phyloP scores from a whole-genome alignment of 2,113 vertebrate genomes.

The Cyphomyrus plagiostoma region DNA sequence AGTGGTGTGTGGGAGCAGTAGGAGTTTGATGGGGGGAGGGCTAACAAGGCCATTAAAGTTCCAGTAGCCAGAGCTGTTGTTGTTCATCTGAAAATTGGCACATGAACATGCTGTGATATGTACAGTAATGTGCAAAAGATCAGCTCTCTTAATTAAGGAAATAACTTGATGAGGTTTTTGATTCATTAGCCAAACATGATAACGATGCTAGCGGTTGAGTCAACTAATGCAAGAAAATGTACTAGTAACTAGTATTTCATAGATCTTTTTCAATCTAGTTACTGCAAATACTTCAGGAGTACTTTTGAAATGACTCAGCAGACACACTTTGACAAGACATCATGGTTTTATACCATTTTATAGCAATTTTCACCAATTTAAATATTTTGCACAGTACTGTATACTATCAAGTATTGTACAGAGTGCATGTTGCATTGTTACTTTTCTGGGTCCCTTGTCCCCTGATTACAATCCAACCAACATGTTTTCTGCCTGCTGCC shows the following conservation, averaged over 20 bases:
- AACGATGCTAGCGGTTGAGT: background rate
- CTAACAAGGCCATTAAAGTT: background rate
- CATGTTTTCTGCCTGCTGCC: conserved; percentile 64
- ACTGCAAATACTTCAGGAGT: background rate
- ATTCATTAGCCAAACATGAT: background rate
- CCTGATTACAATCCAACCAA: conserved; percentile 51
- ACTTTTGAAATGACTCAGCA: background rate
- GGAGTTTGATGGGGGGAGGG: background rate
- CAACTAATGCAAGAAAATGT: background rate
- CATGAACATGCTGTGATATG: background rate
- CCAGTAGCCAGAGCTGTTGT: background rate
- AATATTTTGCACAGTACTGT: background rate
- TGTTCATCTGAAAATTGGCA: background rate
- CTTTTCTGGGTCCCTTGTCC: conserved; percentile 41
- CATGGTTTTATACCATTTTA: background rate
- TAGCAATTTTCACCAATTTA: background rate
- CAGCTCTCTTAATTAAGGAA: background rate
- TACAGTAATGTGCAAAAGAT: background rate
- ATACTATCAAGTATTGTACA: background rate
- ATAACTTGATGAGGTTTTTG: background rate
- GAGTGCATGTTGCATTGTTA: background rate
- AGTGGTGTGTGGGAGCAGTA: background rate
- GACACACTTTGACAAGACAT: conserved; percentile 25
- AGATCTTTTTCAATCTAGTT: background rate
- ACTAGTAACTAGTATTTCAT: background rate